Percentiles rank a stretch among this genome's conserved stretches.
These are phyloP conservation scores for Micrasema minimum DNA, from an alignment of 1,140 invertebrate species.

Conservation along the genomic window DNA sequence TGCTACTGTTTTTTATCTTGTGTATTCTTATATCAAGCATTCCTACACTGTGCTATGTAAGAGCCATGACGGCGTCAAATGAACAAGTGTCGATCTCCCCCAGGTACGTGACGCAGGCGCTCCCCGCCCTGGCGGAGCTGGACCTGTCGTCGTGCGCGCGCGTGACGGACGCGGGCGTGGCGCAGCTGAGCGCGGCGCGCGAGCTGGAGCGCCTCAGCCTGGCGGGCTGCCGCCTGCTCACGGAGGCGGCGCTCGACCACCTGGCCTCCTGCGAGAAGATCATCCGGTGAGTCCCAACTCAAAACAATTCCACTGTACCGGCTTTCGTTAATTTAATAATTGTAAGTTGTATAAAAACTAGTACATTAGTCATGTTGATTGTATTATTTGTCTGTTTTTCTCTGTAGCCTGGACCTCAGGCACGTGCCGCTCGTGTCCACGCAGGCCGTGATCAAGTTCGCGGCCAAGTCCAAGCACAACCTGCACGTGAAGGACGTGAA, in stretches of 20 bases:
- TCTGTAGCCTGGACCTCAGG: constrained; percentile 74
- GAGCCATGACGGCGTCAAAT: no score
- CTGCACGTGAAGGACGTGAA: constrained; percentile 81
- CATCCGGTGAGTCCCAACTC: constrained; percentile 57
- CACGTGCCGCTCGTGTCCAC: constrained; percentile 81
- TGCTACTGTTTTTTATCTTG: no score
- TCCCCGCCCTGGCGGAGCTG: constrained; percentile 77
- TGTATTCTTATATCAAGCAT: no score
- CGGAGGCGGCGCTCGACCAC: constrained; percentile 83
- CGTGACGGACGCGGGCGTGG: constrained; percentile 90
- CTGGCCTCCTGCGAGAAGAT: constrained; percentile 72
- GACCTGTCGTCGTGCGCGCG: constrained; percentile 87
- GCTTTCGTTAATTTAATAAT: no score
- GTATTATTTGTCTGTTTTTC: neutral
- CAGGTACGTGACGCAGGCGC: constrained; percentile 78
- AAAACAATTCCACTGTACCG: neutral
- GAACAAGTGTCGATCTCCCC: no score
- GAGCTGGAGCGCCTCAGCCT: constrained; percentile 77
- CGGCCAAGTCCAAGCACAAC: constrained; percentile 79
- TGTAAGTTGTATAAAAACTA: no score
- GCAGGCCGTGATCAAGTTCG: constrained; percentile 82
- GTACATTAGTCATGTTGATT: no score
- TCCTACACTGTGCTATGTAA: no score
- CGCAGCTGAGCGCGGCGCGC: constrained; percentile 76
- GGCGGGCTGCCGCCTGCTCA: constrained; percentile 83